phyloP scores from a whole-genome alignment of 2,888 invertebrate genomes.

The Amaurobius ferox region DNA sequence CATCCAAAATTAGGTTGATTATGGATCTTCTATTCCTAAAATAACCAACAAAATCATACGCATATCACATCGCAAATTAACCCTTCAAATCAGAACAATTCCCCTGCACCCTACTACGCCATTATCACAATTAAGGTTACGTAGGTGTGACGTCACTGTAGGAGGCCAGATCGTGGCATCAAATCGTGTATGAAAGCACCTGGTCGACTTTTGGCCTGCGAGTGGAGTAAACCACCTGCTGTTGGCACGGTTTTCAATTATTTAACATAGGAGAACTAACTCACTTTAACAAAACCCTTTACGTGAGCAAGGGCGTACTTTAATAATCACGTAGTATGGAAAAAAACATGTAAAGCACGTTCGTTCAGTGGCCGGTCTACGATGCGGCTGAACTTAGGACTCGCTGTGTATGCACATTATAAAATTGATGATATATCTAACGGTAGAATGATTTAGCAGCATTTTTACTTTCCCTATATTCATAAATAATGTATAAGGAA shows the following conservation, averaged over 20 bases:
- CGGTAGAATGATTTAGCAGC: no score
- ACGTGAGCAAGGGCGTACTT: background rate
- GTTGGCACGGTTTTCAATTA: constrained; percentile 33
- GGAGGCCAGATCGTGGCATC: constrained; percentile 6
- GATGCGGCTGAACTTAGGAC: no score
- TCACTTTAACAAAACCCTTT: background rate
- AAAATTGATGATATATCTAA: no score
- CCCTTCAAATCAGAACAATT: background rate
- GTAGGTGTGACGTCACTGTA: constrained; percentile 23
- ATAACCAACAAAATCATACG: background rate
- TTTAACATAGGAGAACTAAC: background rate
- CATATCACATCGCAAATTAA: background rate
- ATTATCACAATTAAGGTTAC: background rate
- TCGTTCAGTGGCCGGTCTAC: no score
- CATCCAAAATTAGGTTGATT: background rate
- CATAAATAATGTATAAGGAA: no score
- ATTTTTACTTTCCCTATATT: no score
- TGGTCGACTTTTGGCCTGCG: constrained; percentile 25
- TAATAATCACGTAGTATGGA: background rate
- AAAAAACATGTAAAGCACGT: background rate
- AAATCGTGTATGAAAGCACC: constrained; percentile 49
- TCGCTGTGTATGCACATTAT: no score
- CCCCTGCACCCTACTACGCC: background rate
- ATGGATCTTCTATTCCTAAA: background rate
- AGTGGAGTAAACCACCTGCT: constrained; percentile 31